Evolutionary conservation across 2,113 vertebrate species (phyloP), one percentile per base, ranked within the genome.

Genomic region (Salvelinus sp.): DNA sequence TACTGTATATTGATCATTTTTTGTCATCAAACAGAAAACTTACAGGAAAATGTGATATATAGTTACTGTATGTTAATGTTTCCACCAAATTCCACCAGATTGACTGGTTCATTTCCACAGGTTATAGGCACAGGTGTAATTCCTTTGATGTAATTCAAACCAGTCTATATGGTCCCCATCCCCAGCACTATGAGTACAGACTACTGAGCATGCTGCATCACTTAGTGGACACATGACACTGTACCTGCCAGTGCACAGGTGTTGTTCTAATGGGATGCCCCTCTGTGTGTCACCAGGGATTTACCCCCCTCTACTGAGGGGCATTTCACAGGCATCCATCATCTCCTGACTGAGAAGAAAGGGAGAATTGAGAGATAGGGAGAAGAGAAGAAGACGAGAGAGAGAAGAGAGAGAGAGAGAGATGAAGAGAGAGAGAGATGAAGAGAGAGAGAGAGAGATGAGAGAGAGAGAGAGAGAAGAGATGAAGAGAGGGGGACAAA

Each of bases 41-140:
- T 82, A 67, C 83, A 87, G 83, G 73, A 86, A 76, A 87, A 90
- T 91, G 88, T 14, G 88, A 84, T 90, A 78, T 85, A 83, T 44
- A 54, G 50, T 54, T 18, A 14, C 16, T 54, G 9, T 44, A 44
- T 18, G 50, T 54, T 54, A 54, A 18, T 54, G 12, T 54, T 54
- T 18, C 50, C 50, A 54, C 50, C 4, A 54, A 18, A 23, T 23
- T 23, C 23, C 23, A 23, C 23, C 58, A 62, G 20, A 62, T 22
- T n/a, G 58, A 22, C 18, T 9, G 38, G 38, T 44, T 44, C 9
- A 10, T 44, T 44, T 44, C 38, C 38, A 10, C 9, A 62, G 58
- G 6, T 60, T 60, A 60, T 16, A 50, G 50, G 16, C 14, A 54
- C 3, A 54, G 50, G 50, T 54, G 14, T 13, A 54, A 54, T 54